Conservation (phyloP, 2,113 vertebrate genomes). For the Penelope pileata region DNA sequence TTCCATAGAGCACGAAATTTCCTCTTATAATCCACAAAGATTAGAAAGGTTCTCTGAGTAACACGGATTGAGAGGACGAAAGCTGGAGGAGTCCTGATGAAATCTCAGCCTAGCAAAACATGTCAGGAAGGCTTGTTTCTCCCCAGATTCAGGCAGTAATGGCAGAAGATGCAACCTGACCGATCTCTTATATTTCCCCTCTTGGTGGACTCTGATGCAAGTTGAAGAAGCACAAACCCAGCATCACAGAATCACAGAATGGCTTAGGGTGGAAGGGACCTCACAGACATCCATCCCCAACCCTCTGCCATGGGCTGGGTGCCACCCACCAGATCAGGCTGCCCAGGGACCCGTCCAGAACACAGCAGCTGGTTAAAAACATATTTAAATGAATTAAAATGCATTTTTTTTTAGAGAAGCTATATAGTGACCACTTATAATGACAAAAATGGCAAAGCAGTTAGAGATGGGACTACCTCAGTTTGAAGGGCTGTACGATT, state of each 20-base stretch:
- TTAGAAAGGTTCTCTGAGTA: neutral
- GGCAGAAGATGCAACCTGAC: slow-evolving; percentile 8
- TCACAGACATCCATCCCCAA: too few species aligned
- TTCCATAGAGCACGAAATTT: neutral
- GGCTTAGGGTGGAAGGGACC: too few species aligned
- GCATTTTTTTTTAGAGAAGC: neutral
- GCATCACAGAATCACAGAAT: too few species aligned
- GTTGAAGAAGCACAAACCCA: neutral
- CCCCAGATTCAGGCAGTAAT: neutral
- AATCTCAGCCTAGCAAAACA: slow-evolving; percentile 48
- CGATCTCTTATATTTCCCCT: neutral
- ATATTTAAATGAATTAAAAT: neutral
- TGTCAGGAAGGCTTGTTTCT: slow-evolving; percentile 28
- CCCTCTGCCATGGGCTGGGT: too few species aligned
- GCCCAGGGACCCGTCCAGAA: too few species aligned
- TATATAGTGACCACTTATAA: neutral
- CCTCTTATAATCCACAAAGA: neutral
- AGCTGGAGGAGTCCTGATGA: slow-evolving; percentile 33
- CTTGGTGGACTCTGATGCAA: neutral
- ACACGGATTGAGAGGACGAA: slow-evolving; percentile 18
- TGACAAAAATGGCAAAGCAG: neutral
- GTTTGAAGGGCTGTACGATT: neutral
- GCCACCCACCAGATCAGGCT: too few species aligned
- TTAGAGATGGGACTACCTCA: neutral
- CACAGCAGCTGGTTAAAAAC: neutral